Evolutionary conservation across 2,888 invertebrate genomes (phyloP).

Genomic region (Sacculina carcini): DNA sequence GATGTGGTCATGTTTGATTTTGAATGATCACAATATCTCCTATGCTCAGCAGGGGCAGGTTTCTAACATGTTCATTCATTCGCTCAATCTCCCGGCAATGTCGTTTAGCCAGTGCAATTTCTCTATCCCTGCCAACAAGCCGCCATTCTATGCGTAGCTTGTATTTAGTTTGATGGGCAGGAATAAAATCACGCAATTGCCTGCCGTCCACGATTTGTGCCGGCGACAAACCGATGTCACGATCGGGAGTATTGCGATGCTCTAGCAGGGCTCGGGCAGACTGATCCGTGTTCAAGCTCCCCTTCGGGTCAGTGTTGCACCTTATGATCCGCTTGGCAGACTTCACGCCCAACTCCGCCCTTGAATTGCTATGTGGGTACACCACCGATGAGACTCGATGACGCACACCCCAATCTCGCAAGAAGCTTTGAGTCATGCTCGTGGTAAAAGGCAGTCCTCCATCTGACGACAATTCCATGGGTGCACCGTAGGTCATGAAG

Average conservation of each 20-base stretch:
- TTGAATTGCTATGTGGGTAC: slow-evolving; percentile 6
- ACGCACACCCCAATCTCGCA: slow-evolving; percentile 2
- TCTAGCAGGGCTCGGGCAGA: slow-evolving; percentile 5
- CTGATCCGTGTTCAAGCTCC: slow-evolving; percentile 1
- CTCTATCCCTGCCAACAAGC: too few species aligned
- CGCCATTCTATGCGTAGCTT: not conserved
- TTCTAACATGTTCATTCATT: too few species aligned
- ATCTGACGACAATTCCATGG: slow-evolving; percentile 6
- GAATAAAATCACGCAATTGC: too few species aligned
- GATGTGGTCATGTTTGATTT: too few species aligned
- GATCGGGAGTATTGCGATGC: slow-evolving; percentile 5
- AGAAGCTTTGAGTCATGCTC: not conserved
- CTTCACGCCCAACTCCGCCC: slow-evolving; percentile 6
- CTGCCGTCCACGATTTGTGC: too few species aligned
- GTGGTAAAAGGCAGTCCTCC: slow-evolving; percentile 5
- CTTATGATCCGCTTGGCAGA: not conserved
- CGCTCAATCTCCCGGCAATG: too few species aligned
- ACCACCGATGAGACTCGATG: slow-evolving; percentile 4
- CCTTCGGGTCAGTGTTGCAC: slow-evolving; percentile 4
- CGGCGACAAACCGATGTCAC: too few species aligned
- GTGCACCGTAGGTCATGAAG: slow-evolving; percentile 1
- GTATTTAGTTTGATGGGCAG: too few species aligned
- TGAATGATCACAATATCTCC: too few species aligned
- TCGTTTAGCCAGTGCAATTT: too few species aligned
- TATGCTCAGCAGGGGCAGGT: too few species aligned